A percentile compares a stretch with the other conserved stretches of the same genome.
Evolutionary conservation across 2,888 invertebrate genomes (phyloP).

Genomic region (Muschampia plurimacula): DNA sequence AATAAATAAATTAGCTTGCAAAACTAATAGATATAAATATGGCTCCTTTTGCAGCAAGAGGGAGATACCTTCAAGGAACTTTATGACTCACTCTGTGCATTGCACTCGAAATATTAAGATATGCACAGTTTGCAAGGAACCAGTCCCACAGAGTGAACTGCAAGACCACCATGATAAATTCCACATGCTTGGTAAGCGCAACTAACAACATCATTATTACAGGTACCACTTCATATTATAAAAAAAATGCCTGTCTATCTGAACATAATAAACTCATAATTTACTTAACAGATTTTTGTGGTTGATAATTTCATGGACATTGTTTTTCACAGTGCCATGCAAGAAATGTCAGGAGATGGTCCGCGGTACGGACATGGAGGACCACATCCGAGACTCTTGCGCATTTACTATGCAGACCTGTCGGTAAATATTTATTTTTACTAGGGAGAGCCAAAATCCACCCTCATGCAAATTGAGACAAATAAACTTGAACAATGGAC

Average conservation of each 20-base stretch:
- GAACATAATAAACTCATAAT: neutral
- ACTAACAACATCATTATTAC: neutral
- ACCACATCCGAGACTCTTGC: slow-evolving; percentile 83
- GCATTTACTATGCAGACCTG: slow-evolving; percentile 85
- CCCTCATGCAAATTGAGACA: no score
- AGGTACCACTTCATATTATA: neutral
- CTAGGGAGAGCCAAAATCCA: no score
- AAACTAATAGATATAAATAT: no score
- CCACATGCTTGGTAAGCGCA: slow-evolving; percentile 69
- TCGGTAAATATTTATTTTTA: slow-evolving; percentile 63
- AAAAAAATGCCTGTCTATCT: neutral
- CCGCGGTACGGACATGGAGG: slow-evolving; percentile 77
- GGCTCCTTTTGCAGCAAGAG: slow-evolving; percentile 84
- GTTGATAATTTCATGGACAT: no score
- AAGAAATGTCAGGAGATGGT: slow-evolving; percentile 79
- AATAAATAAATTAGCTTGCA: no score
- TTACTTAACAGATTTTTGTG: no score
- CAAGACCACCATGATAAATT: slow-evolving; percentile 83
- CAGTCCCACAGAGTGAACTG: slow-evolving; percentile 85
- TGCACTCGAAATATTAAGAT: slow-evolving; percentile 88
- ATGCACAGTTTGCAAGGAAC: slow-evolving; percentile 89
- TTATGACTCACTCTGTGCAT: slow-evolving; percentile 89
- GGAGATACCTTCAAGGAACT: slow-evolving; percentile 88
- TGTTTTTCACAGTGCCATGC: slow-evolving; percentile 67
- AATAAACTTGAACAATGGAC: no score